phyloP scores from a whole-genome alignment of 2,797 vertebrate genomes.

The Oreortyx pictus region DNA sequence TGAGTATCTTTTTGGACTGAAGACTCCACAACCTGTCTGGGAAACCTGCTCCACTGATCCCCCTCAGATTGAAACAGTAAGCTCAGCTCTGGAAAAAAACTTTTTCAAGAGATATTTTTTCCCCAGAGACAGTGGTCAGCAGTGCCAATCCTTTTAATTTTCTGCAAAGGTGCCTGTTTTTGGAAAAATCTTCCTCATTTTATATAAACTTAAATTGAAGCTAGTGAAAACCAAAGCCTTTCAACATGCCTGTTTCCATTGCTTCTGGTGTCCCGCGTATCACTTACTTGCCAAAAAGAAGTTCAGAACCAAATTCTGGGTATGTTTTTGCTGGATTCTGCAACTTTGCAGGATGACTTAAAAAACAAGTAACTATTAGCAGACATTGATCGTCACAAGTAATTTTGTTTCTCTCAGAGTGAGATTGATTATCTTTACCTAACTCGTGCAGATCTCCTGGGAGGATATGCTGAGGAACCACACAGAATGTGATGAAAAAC shows the following conservation, averaged over 20 bases:
- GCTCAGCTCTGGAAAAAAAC: background rate
- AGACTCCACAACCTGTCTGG: background rate
- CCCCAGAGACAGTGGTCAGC: background rate
- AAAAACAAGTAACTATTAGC: background rate
- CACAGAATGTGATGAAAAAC: background rate
- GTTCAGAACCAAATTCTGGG: background rate
- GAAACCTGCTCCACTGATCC: background rate
- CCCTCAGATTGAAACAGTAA: background rate
- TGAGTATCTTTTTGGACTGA: fast-evolving
- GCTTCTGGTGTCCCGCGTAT: background rate
- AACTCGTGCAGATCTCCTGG: background rate
- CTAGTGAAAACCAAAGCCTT: background rate
- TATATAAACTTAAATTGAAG: background rate
- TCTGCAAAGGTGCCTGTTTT: background rate
- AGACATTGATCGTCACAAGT: background rate
- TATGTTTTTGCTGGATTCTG: slow-evolving; percentile 3
- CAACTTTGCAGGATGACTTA: background rate
- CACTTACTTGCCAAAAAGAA: background rate
- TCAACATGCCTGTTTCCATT: background rate
- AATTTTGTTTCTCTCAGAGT: slow-evolving; percentile 37
- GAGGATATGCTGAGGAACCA: slow-evolving; percentile 10
- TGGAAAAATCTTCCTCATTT: background rate
- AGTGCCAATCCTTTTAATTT: background rate
- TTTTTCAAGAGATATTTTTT: background rate
- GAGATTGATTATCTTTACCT: slow-evolving; percentile 50